Percentiles rank a stretch among this genome's conserved stretches.
Conservation (phyloP, 2,797 vertebrate species). For the Lepus townsendii region DNA sequence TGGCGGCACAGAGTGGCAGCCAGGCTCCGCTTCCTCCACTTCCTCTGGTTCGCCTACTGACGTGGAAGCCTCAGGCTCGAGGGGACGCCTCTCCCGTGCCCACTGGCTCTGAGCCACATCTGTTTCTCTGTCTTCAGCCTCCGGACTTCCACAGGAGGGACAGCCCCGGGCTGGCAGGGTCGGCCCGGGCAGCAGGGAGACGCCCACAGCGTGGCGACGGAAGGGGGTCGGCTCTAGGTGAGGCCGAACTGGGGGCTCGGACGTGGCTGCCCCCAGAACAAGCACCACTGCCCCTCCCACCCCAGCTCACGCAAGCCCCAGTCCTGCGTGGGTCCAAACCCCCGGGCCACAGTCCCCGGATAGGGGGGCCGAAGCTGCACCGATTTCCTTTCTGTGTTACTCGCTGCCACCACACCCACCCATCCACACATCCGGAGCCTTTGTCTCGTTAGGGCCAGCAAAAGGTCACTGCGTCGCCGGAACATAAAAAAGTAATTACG, state of each 20-base stretch:
- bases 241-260: background rate
- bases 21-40: background rate
- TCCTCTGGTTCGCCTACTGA: background rate
- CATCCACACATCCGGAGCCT: background rate
- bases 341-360: background rate
- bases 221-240: too few relatives aligned
- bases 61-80: background rate
- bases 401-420: background rate
- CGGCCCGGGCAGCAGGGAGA: fast-evolving
- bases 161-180: background rate
- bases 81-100: background rate
- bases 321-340: background rate
- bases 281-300: background rate
- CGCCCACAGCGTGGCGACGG: fast-evolving
- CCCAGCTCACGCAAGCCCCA: fast-evolving
- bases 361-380: background rate
- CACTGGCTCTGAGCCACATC: background rate
- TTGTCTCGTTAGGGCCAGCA: background rate
- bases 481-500: slow-evolving; percentile 56
- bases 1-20: fast-evolving
- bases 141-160: background rate
- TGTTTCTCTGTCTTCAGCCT: background rate
- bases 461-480: slow-evolving; percentile 48
- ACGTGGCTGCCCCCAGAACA: background rate
- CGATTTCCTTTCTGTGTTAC: background rate